These are phyloP conservation scores for Conger conger DNA, from an alignment of 2,113 vertebrate species.

Conservation along the genomic window DNA sequence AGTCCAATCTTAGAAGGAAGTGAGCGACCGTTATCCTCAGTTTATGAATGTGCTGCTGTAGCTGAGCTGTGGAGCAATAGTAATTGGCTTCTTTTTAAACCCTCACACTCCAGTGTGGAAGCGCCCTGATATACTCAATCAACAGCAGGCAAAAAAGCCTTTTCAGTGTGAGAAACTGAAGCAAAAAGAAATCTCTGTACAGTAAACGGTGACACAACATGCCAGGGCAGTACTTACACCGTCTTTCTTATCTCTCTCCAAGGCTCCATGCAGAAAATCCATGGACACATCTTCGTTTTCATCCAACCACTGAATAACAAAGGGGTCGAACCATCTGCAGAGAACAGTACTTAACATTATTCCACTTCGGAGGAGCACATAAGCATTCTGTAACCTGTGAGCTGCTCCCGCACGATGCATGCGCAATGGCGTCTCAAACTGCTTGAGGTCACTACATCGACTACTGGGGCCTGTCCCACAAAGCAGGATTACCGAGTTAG, in stretches of 20 bases:
- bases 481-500: no score
- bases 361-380: not conserved
- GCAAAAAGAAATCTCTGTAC: not conserved
- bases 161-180: not conserved
- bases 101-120: not conserved
- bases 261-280: conserved; percentile 94
- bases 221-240: conserved; percentile 75
- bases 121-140: not conserved
- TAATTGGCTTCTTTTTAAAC: not conserved
- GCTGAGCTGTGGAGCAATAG: not conserved
- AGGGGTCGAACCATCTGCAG: conserved; percentile 94
- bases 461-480: no score
- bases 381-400: not conserved
- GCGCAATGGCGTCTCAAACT: not conserved
- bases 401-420: not conserved
- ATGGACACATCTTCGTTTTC: conserved; percentile 96
- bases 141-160: not conserved
- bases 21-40: not conserved
- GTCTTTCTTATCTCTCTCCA: conserved; percentile 96
- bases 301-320: conserved; percentile 97
- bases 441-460: not conserved
- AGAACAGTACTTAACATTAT: conserved; percentile 9
- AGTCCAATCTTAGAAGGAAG: not conserved
- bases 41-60: not conserved
- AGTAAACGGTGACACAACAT: not conserved